Conservation (phyloP, 1,140 invertebrate genomes). For the Aphelinus atriplicis region DNA sequence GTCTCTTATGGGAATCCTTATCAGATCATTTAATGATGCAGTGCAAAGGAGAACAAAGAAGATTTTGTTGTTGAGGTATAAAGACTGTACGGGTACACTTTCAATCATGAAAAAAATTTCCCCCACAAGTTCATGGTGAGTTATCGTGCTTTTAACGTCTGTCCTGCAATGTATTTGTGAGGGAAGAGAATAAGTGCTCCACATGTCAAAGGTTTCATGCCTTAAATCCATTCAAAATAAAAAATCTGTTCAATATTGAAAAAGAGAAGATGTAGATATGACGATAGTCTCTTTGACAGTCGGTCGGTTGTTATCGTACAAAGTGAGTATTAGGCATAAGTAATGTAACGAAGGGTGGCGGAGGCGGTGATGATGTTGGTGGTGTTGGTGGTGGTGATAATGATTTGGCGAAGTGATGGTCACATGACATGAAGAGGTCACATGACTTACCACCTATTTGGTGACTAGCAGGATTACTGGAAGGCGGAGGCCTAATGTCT, state of each 20-base stretch:
- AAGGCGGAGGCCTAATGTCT: constrained; percentile 60
- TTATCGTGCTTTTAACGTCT: constrained; percentile 19
- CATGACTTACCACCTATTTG: constrained; percentile 72
- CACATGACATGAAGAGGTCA: constrained; percentile 64
- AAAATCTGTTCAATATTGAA: not conserved
- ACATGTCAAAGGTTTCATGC: constrained; percentile 22
- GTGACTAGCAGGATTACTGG: constrained; percentile 66
- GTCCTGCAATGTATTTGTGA: not conserved
- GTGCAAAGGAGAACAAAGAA: constrained; percentile 23
- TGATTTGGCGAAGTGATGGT: constrained; percentile 52
- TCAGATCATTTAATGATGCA: constrained; percentile 7
- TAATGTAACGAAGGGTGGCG: constrained; percentile 13
- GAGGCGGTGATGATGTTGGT: constrained; percentile 28
- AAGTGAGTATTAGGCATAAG: constrained; percentile 3
- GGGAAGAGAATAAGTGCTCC: constrained; percentile 14
- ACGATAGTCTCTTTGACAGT: not conserved
- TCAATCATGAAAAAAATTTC: not conserved
- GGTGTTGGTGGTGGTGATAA: constrained; percentile 33
- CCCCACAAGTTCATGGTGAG: constrained; percentile 5
- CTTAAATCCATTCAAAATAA: constrained; percentile 11
- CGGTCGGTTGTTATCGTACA: constrained; percentile 5
- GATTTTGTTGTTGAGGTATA: constrained; percentile 16
- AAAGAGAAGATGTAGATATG: not conserved
- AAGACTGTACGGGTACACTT: constrained; percentile 15
- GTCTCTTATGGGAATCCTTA: not conserved